Evolutionary conservation across 2,797 vertebrate genomes (phyloP).

Genomic region (Anguilla marmorata): DNA sequence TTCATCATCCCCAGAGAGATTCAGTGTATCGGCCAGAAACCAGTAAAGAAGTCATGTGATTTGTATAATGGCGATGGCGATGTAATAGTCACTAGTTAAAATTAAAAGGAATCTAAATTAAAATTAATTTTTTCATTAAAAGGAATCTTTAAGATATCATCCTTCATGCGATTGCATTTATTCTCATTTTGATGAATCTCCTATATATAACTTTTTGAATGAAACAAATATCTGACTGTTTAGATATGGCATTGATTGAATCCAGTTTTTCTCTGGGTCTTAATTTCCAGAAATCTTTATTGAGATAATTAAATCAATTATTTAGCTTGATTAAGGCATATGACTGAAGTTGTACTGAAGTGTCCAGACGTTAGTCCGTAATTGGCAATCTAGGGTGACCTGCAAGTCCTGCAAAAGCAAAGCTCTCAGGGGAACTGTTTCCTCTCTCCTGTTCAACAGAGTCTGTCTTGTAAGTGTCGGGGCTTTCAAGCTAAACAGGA

Average conservation of each 20-base stretch:
- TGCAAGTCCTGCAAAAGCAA: background rate
- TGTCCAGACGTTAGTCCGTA: background rate
- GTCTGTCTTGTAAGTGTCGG: background rate
- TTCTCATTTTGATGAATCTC: background rate
- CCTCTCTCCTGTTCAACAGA: background rate
- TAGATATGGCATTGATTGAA: background rate
- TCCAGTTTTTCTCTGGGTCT: background rate
- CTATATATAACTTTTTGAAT: background rate
- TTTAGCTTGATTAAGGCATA: background rate
- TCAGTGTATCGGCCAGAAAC: too few species aligned
- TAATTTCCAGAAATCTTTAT: background rate
- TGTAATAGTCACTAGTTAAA: too few species aligned
- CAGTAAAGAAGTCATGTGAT: too few species aligned
- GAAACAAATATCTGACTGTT: background rate
- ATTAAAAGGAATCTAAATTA: too few species aligned
- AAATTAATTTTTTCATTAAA: too few species aligned
- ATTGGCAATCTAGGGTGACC: background rate
- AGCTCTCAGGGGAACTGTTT: background rate
- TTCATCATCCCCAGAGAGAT: background rate
- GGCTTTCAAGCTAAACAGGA: background rate
- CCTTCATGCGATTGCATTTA: background rate
- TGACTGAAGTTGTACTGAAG: background rate
- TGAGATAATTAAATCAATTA: background rate
- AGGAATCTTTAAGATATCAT: too few species aligned
- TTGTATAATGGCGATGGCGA: too few species aligned